A percentile compares a stretch with the other conserved stretches of the same genome.
Evolutionary conservation across 2,797 vertebrate species (phyloP).

Genomic region (Spinibarbus caldwelli): DNA sequence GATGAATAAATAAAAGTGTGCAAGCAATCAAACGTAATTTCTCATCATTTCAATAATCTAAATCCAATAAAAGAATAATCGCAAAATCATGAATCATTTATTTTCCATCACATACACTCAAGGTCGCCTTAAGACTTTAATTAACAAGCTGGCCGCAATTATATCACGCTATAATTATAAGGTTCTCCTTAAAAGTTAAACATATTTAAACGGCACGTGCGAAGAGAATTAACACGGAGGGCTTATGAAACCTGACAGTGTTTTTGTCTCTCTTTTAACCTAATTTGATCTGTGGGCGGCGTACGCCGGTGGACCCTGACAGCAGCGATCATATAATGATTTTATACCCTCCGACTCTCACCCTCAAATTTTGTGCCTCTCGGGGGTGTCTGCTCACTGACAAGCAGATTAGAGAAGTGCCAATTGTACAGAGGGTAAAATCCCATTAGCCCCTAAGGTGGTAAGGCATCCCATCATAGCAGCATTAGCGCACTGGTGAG

Average conservation of each 20-base stretch:
- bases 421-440: slow-evolving; percentile 62
- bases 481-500: slow-evolving; percentile 52
- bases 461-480: slow-evolving; percentile 50
- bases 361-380: slow-evolving; percentile 40
- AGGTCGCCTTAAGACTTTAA: slow-evolving; percentile 21
- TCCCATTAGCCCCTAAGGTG: slow-evolving; percentile 66
- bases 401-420: slow-evolving; percentile 66
- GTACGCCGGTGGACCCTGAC: slow-evolving; percentile 6
- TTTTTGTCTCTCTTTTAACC: slow-evolving; percentile 32
- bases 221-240: background rate
- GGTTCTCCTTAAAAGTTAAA: background rate
- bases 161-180: background rate
- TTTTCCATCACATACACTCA: background rate
- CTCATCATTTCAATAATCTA: background rate
- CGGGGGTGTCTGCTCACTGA: slow-evolving; percentile 58
- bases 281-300: slow-evolving; percentile 37
- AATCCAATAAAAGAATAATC: slow-evolving; percentile 22
- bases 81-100: slow-evolving; percentile 31
- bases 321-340: slow-evolving; percentile 30
- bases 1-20: background rate
- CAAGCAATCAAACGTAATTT: slow-evolving; percentile 7
- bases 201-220: background rate
- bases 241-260: no score
- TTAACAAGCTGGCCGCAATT: background rate
- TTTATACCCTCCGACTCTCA: slow-evolving; percentile 28